Percentiles rank a stretch among this genome's conserved stretches.
Conservation (phyloP, 2,113 vertebrate genomes). For the Madoqua kirkii region DNA sequence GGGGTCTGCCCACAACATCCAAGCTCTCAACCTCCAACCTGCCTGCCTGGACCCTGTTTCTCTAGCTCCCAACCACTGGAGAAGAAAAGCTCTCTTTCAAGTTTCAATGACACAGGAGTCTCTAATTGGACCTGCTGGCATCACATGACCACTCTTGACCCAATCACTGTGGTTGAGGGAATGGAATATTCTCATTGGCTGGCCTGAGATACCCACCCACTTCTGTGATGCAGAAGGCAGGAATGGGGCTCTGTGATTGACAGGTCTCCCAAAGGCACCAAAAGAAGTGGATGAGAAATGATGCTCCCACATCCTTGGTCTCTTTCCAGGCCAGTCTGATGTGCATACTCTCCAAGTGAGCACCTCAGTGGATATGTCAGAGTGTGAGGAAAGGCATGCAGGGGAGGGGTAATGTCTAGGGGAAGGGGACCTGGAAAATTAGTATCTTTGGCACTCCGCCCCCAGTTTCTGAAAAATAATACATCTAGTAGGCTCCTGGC, state of each 20-base stretch:
- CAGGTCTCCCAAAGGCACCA: background rate
- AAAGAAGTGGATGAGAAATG: background rate
- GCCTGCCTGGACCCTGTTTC: background rate
- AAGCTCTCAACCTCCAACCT: background rate
- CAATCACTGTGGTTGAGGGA: background rate
- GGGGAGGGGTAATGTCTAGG: rapidly evolving
- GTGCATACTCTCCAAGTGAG: rapidly evolving
- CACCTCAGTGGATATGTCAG: background rate
- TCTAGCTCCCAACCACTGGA: background rate
- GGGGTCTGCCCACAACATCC: rapidly evolving
- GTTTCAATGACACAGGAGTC: background rate
- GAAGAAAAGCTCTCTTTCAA: background rate
- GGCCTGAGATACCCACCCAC: background rate
- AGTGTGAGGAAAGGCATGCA: rapidly evolving
- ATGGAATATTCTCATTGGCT: background rate
- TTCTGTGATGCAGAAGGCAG: background rate
- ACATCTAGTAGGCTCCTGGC: background rate
- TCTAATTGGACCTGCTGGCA: background rate
- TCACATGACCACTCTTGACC: background rate
- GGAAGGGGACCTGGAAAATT: background rate
- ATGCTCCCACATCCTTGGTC: rapidly evolving
- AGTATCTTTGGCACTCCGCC: background rate
- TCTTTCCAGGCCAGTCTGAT: background rate
- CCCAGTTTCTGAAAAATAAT: background rate
- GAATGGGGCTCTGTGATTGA: no score